Evolutionary conservation across 2,797 vertebrate species (phyloP).

Genomic region (Acanthis flammea): DNA sequence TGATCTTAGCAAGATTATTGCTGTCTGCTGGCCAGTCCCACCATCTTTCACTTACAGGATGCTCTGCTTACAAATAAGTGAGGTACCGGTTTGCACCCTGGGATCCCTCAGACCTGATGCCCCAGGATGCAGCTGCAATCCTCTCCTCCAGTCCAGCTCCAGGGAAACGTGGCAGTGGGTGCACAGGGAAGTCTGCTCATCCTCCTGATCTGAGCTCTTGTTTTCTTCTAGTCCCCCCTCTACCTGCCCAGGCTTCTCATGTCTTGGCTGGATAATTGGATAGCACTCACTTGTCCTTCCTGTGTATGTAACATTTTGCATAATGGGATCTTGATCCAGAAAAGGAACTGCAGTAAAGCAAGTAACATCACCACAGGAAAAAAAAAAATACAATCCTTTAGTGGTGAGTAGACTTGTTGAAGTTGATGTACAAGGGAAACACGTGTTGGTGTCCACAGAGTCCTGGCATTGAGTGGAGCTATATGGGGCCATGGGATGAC

Average conservation of each 20-base stretch:
- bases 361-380: not conserved
- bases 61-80: not conserved
- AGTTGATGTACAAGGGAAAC: not conserved
- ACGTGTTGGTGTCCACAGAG: not conserved
- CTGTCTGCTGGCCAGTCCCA: not conserved
- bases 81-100: not conserved
- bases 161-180: not conserved
- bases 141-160: not conserved
- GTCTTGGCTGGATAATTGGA: not conserved
- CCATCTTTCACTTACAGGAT: not conserved
- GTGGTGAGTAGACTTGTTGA: not conserved
- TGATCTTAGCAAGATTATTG: not conserved
- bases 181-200: not conserved
- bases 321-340: not conserved
- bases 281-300: not conserved
- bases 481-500: not conserved
- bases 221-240: not conserved
- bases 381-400: not conserved
- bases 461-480: not conserved
- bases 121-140: not conserved
- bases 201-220: not conserved
- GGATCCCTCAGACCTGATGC: not conserved
- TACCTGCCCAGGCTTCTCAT: not conserved
- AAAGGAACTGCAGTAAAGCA: not conserved
- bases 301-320: not conserved